Evolutionary conservation across 1,140 invertebrate genomes (phyloP), one percentile per base, ranked within the genome.

Genomic region (Nymphalis io): DNA sequence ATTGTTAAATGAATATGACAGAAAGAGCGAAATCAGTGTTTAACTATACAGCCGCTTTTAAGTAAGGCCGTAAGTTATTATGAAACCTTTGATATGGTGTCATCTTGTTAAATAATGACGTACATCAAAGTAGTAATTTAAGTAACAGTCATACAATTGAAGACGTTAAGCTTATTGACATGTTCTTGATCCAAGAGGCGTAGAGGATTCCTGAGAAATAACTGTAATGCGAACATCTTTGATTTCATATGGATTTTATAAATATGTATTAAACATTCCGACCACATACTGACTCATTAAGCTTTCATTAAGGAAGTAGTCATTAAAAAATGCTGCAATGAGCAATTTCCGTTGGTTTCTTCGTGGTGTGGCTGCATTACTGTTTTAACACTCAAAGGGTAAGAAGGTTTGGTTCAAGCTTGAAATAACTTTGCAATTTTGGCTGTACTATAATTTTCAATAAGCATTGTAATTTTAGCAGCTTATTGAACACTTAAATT

Each of bases 271-370:
- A 63, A 40, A 57, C 27, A 64, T 53, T 64, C 62, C 62, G 11
- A 18, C 51, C 48, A 13, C 33, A 63, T 39, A 63, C 65, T 70
- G 72, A 75, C 79, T 85, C 83, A 83, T 87, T 82, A 87, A 87
- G 81, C 79, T 87, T 82, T 81, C 80, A 82, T 85, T 80, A 79
- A 75, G 84, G 79, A 87, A 80, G 77, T 79, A 75, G 59, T 81
- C 82, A 84, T 87, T 87, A 84, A 87, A 69, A 84, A 86, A 74
- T 81, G 80, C 72, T 84, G 81, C 72, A 85, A 87, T 78, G 80
- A 84, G 80, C 74, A 80, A 81, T 82, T 87, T 87, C 84, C 84
- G 83, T 62, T 72, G 75, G 72, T 60, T 72, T 68, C 44, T 70
- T 72, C 38, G 68, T 58, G 27, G 42, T 39, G 23, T 61, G 46